Base-by-base conservation (phyloP, 2,113 vertebrate species). In the Alligator sinensis region DNA sequence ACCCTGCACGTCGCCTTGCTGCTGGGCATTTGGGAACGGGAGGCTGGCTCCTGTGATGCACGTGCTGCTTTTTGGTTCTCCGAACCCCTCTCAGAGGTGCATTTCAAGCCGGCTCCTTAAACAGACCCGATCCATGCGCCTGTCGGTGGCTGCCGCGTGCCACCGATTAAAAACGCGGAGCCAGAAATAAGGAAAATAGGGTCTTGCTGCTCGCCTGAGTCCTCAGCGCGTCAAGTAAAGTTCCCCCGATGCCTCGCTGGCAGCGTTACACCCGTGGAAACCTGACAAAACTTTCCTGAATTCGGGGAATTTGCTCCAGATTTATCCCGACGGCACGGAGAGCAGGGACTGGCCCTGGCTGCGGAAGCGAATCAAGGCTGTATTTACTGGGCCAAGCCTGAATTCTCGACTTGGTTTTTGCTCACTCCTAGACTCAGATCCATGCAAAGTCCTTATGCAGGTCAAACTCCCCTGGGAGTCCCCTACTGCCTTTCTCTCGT, bases 101-200 rank as follows among this genome's bases (percentile, higher is more conserved):
- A 94, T 95, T 96, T 98, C 96, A 96, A 97, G 97, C 93, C 95
- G 94, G 93, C 87, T 97, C 97, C 79, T 84, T 87, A 97, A 98
- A 97, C 95, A 89, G 97, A 89, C 30, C 70, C 60, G 94, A 85
- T 24, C 55, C 18, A 87, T 54, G 95, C 30, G 87, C 97, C 96
- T 59, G 91, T 34, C 12, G 84, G 94, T n/a, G 47, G 96, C 81
- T 57, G 11, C 95, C 63, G 89, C 87, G 93, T 78, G 74, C 87
- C 88, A 91, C 93, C 97, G 97, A 97, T 97, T 96, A 96, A 86
- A 84, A 94, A 84, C n/a, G 0, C 0, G 12, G 90, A 95, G 76
- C 96, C 89, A 77, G 60, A 60, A 94, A 95, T 80, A 34, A 85
- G 88, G 58, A 74, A 57, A 61, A 94, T 84, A 89, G 95, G 97